Evolutionary conservation across 2,888 invertebrate species (phyloP).

Genomic region (Stegophylla sp.): DNA sequence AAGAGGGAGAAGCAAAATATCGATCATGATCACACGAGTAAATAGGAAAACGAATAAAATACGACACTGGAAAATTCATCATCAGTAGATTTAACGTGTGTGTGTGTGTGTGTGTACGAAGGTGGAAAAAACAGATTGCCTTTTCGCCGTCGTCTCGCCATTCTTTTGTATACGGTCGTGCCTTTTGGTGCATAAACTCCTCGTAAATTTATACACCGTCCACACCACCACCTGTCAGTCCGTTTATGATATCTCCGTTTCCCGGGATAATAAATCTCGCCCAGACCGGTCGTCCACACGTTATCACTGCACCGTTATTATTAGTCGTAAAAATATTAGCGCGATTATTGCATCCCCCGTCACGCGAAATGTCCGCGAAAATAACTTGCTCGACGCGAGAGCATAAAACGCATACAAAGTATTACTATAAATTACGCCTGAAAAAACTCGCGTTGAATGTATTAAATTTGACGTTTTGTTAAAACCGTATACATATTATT

Average conservation of each 20-base stretch:
- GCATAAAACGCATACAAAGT: not conserved
- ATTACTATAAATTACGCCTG: not conserved
- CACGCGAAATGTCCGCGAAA: not conserved
- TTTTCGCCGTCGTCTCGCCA: not conserved
- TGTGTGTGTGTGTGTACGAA: slow-evolving; percentile 6
- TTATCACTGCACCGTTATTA: not conserved
- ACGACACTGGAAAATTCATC: not conserved
- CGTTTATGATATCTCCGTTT: not conserved
- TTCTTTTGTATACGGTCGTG: slow-evolving; percentile 3
- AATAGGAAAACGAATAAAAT: not conserved
- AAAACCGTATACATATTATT: not conserved
- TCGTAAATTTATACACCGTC: not conserved
- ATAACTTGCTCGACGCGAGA: not conserved
- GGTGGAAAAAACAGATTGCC: slow-evolving; percentile 31
- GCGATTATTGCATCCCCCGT: not conserved
- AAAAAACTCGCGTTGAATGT: not conserved
- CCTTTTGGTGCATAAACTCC: slow-evolving; percentile 6
- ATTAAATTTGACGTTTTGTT: not conserved
- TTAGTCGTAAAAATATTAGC: not conserved
- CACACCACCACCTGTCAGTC: not conserved
- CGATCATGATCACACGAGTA: too few relatives aligned
- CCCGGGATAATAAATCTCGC: slow-evolving; percentile 10
- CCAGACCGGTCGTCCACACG: not conserved
- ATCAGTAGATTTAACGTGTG: not conserved
- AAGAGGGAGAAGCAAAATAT: too few relatives aligned